Base-by-base conservation (phyloP, 2,113 vertebrate genomes). In the Pyxicephalus adspersus region DNA sequence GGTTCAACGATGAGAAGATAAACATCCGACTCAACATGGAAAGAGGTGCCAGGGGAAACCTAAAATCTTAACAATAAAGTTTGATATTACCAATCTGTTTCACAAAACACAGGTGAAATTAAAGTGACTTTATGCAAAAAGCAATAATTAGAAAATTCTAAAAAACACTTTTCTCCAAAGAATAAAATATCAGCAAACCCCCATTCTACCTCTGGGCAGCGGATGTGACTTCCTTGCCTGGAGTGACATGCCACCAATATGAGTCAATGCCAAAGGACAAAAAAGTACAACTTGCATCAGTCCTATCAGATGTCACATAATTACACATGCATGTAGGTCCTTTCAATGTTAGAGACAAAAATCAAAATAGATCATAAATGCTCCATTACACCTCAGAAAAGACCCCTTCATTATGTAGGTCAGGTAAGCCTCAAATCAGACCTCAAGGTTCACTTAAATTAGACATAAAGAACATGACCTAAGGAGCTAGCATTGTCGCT, bases 1-100 rank as follows among this genome's bases (percentile, higher is more conserved):
- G 0, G 88, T 94, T 95, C 85, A 96, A 95, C 0, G 95, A 95
- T n/a, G 8, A 60, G 0, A 83, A 60, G 50, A 8, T 0, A 0
- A 72, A 84, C 51, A 50, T 86, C 16, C 80, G 66, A 25, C 86
- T 93, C 23, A 84, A 13, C 0, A 86, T 93, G 26, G 68, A 70
- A 22, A 75, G 55, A 82, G 80, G 80, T 82, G 22, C 2, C 3
- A 28, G 22, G 11, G 19, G 28, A 28, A 9, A 5, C 16, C 45
- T 50, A 60, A 60, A 7, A 20, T 3, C 34, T 23, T n/a, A 11
- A 18, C 20, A 13, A 20, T 25, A 55, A 19, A 29, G 34, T 22
- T 68, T 68, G 13, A 28, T 29, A 4, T 20, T 28, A 29, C 15
- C 3, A 18, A 29, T 28, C 23, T 50, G 4, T 29, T 4, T 15